These are phyloP conservation scores for Capromys pilorides DNA, from an alignment of 2,797 vertebrate genomes.

Conservation along the genomic window DNA sequence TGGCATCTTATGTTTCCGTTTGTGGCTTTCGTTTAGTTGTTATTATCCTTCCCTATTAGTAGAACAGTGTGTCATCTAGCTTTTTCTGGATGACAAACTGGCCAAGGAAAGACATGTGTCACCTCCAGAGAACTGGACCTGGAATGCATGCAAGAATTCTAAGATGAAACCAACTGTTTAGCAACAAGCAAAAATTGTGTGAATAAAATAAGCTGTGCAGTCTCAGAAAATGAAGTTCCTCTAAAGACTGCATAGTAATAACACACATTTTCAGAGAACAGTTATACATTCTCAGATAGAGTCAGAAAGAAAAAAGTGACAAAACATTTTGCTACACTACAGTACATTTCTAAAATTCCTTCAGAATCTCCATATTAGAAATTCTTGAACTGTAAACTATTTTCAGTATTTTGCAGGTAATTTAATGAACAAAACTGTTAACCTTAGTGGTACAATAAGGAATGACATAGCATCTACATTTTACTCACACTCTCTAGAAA, in stretches of 20 bases:
- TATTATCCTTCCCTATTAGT: background rate
- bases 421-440: background rate
- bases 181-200: background rate
- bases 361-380: background rate
- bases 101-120: background rate
- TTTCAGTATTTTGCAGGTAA: background rate
- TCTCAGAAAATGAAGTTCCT: background rate
- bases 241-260: background rate
- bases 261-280: slow-evolving; percentile 6
- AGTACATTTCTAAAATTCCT: slow-evolving; percentile 10
- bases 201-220: background rate
- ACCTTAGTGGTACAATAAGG: background rate
- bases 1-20: background rate
- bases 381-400: background rate
- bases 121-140: background rate
- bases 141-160: background rate
- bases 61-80: background rate
- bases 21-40: background rate
- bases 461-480: background rate
- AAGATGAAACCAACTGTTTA: background rate
- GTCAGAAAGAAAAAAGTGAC: background rate
- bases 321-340: background rate
- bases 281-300: background rate
- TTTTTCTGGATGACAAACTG: background rate
- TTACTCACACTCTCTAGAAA: background rate